Conservation (phyloP, 2,113 vertebrate genomes). For the Manacus vitellinus region DNA sequence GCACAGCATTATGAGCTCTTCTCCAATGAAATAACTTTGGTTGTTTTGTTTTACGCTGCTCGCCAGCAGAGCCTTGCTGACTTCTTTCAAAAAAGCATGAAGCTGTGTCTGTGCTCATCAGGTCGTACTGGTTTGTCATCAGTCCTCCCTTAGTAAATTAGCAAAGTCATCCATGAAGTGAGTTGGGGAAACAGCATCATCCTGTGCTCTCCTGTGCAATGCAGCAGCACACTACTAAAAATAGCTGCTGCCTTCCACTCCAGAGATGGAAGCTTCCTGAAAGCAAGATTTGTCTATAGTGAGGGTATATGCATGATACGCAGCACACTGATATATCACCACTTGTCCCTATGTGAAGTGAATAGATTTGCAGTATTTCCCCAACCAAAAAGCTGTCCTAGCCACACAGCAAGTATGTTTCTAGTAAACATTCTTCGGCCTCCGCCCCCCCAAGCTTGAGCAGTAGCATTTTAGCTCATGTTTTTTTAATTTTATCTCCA, state of each 20-base stretch:
- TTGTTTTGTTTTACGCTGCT: neutral
- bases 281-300: neutral
- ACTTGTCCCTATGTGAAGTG: neutral
- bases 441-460: neutral
- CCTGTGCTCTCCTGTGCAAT: neutral
- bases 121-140: neutral
- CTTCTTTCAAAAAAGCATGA: neutral
- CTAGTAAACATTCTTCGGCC: neutral
- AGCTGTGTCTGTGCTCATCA: neutral
- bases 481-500: neutral
- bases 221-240: constrained; percentile 25
- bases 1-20: neutral
- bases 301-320: accelerated
- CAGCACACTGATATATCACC: neutral
- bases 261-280: constrained; percentile 18
- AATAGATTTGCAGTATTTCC: neutral
- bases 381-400: neutral
- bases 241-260: constrained; percentile 49
- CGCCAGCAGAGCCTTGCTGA: neutral
- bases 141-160: neutral
- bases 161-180: neutral
- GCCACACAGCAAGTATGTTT: neutral
- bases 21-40: neutral
- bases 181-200: neutral
- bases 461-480: constrained; percentile 23